Percentiles rank a stretch among this genome's conserved stretches.
Conservation (phyloP, 2,888 invertebrate genomes). For the Brachyptera risi region DNA sequence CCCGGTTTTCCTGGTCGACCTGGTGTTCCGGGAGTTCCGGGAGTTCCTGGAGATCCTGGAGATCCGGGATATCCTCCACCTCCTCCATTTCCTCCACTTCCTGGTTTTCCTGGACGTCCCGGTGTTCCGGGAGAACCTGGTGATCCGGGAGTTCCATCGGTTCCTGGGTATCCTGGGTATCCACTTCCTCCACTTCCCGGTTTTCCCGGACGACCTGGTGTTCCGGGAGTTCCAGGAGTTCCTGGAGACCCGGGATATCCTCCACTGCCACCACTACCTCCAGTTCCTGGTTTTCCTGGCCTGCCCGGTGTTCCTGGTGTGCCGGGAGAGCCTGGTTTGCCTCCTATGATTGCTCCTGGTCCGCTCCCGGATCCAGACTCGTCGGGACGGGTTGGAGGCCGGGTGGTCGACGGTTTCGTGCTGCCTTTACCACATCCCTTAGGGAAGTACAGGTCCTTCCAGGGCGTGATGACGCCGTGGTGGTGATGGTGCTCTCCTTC, state of each 20-base stretch:
- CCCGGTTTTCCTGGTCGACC: constrained; percentile 36
- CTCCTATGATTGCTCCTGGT: constrained; percentile 28
- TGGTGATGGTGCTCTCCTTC: constrained; percentile 39
- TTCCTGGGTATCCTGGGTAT: constrained; percentile 31
- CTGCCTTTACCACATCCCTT: constrained; percentile 59
- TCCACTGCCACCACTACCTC: constrained; percentile 37
- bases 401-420: constrained; percentile 21
- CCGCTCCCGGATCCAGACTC: constrained; percentile 22
- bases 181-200: constrained; percentile 30
- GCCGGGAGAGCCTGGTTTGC: constrained; percentile 40
- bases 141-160: constrained; percentile 26
- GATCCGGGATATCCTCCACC: constrained; percentile 39
- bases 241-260: constrained; percentile 37
- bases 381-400: constrained; percentile 34
- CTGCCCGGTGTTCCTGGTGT: constrained; percentile 31
- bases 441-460: constrained; percentile 68
- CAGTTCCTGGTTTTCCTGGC: constrained; percentile 31
- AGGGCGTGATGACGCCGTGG: constrained; percentile 57
- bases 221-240: constrained; percentile 41
- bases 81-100: constrained; percentile 23
- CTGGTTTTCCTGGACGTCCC: constrained; percentile 34
- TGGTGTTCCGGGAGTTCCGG: constrained; percentile 34
- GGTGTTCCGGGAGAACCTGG: constrained; percentile 36
- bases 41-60: constrained; percentile 30
- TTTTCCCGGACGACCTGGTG: constrained; percentile 30